Evolutionary conservation across 2,888 invertebrate species (phyloP).

Genomic region (Nomada ferruginata): DNA sequence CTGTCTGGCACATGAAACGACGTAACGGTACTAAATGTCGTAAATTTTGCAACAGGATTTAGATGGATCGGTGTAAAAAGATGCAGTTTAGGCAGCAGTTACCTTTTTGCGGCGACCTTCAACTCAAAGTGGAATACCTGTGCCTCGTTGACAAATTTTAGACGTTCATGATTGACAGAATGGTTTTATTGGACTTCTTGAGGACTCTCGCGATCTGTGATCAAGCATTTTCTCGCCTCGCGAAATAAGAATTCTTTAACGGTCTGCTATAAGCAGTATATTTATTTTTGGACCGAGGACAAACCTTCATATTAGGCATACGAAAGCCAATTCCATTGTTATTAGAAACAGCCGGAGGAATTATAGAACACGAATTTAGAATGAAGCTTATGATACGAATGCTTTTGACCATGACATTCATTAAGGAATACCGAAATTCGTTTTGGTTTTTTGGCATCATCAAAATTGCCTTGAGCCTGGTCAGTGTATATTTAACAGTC

Average conservation of each 20-base stretch:
- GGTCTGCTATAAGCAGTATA: no score
- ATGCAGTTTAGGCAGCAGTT: no score
- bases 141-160: no score
- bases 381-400: neutral
- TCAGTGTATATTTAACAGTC: conserved; percentile 5
- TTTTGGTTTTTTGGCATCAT: neutral
- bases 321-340: neutral
- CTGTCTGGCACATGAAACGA: conserved; percentile 9
- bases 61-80: conserved; percentile 4
- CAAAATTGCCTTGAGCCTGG: conserved; percentile 7
- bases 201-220: neutral
- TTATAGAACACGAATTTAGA: neutral
- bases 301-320: neutral
- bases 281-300: neutral
- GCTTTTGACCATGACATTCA: no score
- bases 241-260: no score
- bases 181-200: neutral
- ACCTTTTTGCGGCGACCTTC: no score
- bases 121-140: no score
- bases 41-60: conserved; percentile 55
- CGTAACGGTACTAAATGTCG: conserved; percentile 52
- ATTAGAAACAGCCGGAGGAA: no score
- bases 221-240: neutral
- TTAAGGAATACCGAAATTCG: no score
- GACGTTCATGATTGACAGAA: neutral